Conservation (phyloP, 2,113 vertebrate genomes). For the Boleophthalmus pectinirostris region DNA sequence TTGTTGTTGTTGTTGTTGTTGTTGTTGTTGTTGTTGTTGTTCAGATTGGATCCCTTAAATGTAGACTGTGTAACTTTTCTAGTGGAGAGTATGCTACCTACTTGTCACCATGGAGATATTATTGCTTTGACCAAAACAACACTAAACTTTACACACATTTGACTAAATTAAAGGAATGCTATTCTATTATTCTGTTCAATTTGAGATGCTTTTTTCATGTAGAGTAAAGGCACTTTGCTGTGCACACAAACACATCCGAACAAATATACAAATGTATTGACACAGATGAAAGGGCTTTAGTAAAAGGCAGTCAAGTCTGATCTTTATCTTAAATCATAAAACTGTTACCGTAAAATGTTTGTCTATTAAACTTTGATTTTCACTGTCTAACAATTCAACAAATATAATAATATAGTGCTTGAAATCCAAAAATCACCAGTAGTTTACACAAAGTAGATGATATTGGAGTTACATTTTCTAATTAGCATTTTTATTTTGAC, state of each 20-base stretch:
- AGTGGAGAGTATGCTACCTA: too few species aligned
- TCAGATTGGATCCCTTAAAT: too few species aligned
- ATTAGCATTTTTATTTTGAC: neutral
- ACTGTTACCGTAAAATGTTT: neutral
- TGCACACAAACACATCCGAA: neutral
- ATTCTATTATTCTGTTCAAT: neutral
- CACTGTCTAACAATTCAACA: neutral
- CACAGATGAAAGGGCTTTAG: neutral
- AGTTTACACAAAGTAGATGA: neutral
- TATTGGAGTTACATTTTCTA: neutral
- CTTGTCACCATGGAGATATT: too few species aligned
- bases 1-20: too few species aligned
- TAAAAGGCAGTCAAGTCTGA: neutral
- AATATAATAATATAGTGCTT: neutral
- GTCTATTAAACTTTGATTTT: neutral
- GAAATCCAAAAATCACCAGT: neutral
- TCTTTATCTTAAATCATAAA: neutral
- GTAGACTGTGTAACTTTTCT: too few species aligned
- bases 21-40: too few species aligned
- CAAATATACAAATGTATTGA: neutral
- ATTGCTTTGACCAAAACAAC: too few species aligned
- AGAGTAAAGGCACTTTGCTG: neutral
- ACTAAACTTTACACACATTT: too few species aligned
- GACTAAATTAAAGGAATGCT: too few species aligned
- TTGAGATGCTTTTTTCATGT: neutral